A percentile compares a stretch with the other conserved stretches of the same genome.
These are phyloP conservation scores for Mechanitis messenoides DNA, from an alignment of 2,888 invertebrate species.

Conservation along the genomic window DNA sequence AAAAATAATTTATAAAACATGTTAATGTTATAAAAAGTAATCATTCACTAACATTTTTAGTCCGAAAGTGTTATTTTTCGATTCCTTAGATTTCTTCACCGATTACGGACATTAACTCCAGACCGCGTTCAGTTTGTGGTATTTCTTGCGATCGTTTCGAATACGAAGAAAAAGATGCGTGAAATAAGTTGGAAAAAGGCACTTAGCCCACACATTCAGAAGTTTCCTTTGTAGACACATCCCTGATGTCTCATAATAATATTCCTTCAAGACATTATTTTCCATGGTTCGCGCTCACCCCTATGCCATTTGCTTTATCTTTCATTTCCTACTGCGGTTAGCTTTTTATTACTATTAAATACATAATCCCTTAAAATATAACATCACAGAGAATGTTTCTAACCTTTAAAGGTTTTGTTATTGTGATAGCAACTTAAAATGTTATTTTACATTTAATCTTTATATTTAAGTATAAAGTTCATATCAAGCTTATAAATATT, in stretches of 20 bases:
- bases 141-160: slow-evolving; percentile 46
- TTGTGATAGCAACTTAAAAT: neutral
- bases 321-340: slow-evolving; percentile 36
- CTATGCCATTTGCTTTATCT: slow-evolving; percentile 41
- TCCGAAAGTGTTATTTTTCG: slow-evolving; percentile 10
- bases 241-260: slow-evolving; percentile 49
- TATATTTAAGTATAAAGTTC: no score
- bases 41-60: slow-evolving; percentile 6
- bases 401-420: neutral
- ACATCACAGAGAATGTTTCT: neutral
- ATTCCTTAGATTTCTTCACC: slow-evolving; percentile 24
- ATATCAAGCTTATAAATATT: no score
- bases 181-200: slow-evolving; percentile 66
- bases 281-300: slow-evolving; percentile 53
- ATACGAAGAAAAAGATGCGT: slow-evolving; percentile 45
- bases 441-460: neutral
- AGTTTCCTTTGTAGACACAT: slow-evolving; percentile 34
- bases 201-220: slow-evolving; percentile 56
- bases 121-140: slow-evolving; percentile 32
- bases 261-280: slow-evolving; percentile 58
- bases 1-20: no score
- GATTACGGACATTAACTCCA: slow-evolving; percentile 29
- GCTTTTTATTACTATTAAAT: slow-evolving; percentile 18
- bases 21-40: neutral
- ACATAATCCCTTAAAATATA: slow-evolving; percentile 12